Evolutionary conservation across 2,797 vertebrate species (phyloP).

Genomic region (Coranthus polyacanthus): DNA sequence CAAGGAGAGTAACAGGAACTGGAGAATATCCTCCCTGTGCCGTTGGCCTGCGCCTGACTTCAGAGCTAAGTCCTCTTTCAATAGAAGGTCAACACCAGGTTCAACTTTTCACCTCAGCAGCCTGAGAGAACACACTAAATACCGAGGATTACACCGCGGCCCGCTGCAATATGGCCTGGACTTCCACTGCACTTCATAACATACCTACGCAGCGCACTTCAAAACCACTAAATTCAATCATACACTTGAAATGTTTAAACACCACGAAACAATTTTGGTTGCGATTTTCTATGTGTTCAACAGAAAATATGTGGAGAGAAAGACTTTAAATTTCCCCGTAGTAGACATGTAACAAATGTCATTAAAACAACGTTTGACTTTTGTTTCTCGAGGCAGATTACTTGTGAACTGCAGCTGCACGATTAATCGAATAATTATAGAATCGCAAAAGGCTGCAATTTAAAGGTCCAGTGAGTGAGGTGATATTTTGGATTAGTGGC

Average conservation of each 20-base stretch:
- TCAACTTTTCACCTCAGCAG: slow-evolving; percentile 84
- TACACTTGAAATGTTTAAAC: slow-evolving; percentile 28
- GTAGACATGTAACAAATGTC: too few relatives aligned
- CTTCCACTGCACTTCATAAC: slow-evolving; percentile 36
- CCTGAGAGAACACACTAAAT: slow-evolving; percentile 74
- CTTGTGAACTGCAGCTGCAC: neutral
- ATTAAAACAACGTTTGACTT: neutral
- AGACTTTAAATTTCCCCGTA: neutral
- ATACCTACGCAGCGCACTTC: slow-evolving; percentile 40
- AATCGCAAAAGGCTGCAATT: too few relatives aligned
- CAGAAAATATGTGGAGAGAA: slow-evolving; percentile 1
- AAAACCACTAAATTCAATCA: slow-evolving; percentile 37
- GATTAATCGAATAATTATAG: too few relatives aligned
- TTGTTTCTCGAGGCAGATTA: neutral
- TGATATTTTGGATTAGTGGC: too few relatives aligned
- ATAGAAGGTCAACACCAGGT: slow-evolving; percentile 82
- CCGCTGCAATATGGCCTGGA: slow-evolving; percentile 57
- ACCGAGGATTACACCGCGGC: slow-evolving; percentile 67
- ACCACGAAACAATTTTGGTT: slow-evolving; percentile 7
- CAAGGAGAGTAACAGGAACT: slow-evolving; percentile 69
- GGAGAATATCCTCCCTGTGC: slow-evolving; percentile 82
- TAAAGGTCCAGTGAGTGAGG: too few relatives aligned
- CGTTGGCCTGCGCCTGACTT: slow-evolving; percentile 78
- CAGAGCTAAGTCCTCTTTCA: slow-evolving; percentile 77
- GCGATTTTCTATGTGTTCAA: neutral